Conservation (phyloP, 2,113 vertebrate genomes). For the Ardeotis arabs region DNA sequence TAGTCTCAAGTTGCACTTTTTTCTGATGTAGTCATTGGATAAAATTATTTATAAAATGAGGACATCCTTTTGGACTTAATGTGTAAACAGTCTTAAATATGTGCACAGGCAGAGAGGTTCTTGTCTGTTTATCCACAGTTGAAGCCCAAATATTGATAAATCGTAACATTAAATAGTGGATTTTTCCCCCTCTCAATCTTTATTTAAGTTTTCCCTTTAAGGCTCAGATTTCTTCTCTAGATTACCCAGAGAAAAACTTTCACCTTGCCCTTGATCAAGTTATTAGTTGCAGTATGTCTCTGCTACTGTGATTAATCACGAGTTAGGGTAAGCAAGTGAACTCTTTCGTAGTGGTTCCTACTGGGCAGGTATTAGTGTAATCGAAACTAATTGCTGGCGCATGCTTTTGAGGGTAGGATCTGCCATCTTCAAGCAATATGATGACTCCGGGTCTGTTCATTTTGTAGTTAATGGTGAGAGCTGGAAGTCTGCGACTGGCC, state of each 20-base stretch:
- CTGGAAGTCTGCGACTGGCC: not conserved
- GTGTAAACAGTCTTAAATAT: constrained; percentile 21
- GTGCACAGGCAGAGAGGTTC: not conserved
- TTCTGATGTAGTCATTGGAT: constrained; percentile 15
- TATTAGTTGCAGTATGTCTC: not conserved
- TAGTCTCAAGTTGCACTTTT: not conserved
- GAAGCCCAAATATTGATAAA: constrained; percentile 24
- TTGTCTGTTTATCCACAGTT: constrained; percentile 15
- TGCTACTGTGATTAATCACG: not conserved
- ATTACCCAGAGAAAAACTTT: not conserved
- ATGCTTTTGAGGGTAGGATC: not conserved
- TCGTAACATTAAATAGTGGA: not conserved
- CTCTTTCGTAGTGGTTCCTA: not conserved
- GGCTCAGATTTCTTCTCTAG: not conserved
- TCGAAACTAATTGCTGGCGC: rapidly evolving
- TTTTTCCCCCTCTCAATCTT: rapidly evolving
- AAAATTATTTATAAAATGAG: constrained; percentile 63
- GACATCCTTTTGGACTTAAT: constrained; percentile 40
- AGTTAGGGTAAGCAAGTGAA: not conserved
- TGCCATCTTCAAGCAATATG: not conserved
- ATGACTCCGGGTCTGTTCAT: not conserved
- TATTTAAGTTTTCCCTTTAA: not conserved
- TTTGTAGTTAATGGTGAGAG: not conserved
- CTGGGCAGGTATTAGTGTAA: not conserved
- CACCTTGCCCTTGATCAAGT: not conserved